Base-by-base conservation (phyloP, 2,113 vertebrate genomes). In the Bujurquina vittata region DNA sequence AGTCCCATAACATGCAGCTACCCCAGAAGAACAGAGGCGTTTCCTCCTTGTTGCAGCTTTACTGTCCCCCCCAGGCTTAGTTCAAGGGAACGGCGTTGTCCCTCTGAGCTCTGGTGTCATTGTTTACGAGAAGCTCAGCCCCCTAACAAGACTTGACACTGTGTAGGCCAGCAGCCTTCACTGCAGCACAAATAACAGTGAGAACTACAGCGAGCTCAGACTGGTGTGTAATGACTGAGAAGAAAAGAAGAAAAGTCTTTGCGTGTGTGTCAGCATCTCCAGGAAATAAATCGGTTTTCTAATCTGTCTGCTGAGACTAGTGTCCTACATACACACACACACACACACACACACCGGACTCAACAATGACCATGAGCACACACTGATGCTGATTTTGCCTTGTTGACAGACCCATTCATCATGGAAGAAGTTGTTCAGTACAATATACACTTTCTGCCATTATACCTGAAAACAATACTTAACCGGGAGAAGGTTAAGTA, bases 261-360 rank as follows among this genome's bases (percentile, higher is more conserved):
- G 79, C 86, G 81, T 31, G 52, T 81, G 79, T 88, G 84, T 90
- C 89, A 90, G 87, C 88, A 87, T 74, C 62, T 84, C 75, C 58
- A 40, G 79, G 84, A 77, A 89, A 88, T 77, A 79, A 89, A 88
- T 79, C 57, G 8, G 5, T 85, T 88, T 88, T 88, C 63, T 89
- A 85, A 85, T 90, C 78, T 85, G 58, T 84, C 61, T 67, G 23
- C 5, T 83, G 29, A 75, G 29, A 65, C 58, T 35, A 79, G 67
- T 89, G 76, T 89, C 84, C 83, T 58, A 74, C 61, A 80, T 73
- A 77, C 35, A 46, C 62, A 62, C 46, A 74, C 26, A 46, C 37
- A 55, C 8, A 7, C 4, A 14, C 8, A 9, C 18, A 7, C 5
- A 5, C 31, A 37, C 14, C 11, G 29, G 35, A 40, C 14, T 59